Conservation (phyloP, 2,797 vertebrate genomes). For the Labeo calbasu region DNA sequence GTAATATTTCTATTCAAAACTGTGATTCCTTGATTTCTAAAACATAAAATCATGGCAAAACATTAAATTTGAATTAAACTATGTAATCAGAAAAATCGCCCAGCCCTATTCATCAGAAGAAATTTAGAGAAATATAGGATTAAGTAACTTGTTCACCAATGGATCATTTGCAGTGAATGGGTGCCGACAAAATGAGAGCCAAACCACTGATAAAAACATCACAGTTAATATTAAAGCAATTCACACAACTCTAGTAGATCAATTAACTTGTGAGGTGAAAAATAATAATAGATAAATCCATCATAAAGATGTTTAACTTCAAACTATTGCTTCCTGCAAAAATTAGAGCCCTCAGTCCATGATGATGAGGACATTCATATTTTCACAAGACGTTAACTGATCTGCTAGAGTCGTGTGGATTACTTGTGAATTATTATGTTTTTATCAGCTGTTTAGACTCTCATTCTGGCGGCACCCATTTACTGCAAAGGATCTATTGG, state of each 20-base stretch:
- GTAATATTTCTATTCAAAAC: too few relatives aligned
- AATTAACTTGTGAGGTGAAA: not conserved
- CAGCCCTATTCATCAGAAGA: not conserved
- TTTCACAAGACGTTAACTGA: not conserved
- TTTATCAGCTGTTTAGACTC: not conserved
- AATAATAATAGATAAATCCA: too few relatives aligned
- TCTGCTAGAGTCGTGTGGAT: not conserved
- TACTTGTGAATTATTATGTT: not conserved
- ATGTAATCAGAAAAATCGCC: too few relatives aligned
- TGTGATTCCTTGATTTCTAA: too few relatives aligned
- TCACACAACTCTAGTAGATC: not conserved
- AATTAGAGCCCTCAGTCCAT: not conserved
- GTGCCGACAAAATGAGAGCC: not conserved
- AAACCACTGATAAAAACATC: too few relatives aligned
- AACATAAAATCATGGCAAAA: too few relatives aligned
- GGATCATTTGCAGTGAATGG: not conserved
- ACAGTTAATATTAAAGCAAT: too few relatives aligned
- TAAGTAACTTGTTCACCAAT: not conserved
- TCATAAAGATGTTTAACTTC: not conserved
- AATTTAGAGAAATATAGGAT: not conserved
- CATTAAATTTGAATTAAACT: too few relatives aligned
- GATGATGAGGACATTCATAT: not conserved
- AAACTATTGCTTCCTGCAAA: not conserved
- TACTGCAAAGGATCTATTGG: too few relatives aligned
- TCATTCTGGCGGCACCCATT: not conserved